Conservation (phyloP, 2,888 invertebrate species). For the Ceramica pisi region DNA sequence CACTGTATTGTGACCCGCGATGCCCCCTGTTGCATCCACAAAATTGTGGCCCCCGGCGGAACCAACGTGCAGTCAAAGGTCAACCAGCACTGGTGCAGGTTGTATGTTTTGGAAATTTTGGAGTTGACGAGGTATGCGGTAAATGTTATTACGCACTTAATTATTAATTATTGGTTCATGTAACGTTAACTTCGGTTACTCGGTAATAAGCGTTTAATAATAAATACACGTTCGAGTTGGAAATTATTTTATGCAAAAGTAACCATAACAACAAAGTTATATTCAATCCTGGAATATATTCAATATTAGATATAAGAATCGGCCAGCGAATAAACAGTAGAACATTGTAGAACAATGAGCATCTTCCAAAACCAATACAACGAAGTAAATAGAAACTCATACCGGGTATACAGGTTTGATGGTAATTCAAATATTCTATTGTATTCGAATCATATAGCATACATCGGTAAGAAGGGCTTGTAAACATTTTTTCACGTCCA, state of each 20-base stretch:
- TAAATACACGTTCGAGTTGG: constrained; percentile 32
- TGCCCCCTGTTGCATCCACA: constrained; percentile 71
- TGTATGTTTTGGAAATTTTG: constrained; percentile 85
- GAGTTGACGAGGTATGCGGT: constrained; percentile 83
- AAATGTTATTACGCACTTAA: constrained; percentile 83
- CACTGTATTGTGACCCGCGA: constrained; percentile 77
- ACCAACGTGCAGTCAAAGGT: constrained; percentile 77
- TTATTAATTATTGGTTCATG: constrained; percentile 83
- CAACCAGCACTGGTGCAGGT: constrained; percentile 74
- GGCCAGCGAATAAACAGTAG: constrained; percentile 25
- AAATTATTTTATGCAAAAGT: constrained; percentile 35
- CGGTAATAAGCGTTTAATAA: constrained; percentile 72
- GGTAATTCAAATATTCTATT: constrained; percentile 69
- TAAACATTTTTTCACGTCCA: constrained; percentile 75
- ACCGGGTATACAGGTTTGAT: constrained; percentile 53
- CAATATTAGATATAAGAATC: constrained; percentile 25
- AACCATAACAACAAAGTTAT: constrained; percentile 23
- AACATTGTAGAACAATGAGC: constrained; percentile 48
- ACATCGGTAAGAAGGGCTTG: constrained; percentile 64
- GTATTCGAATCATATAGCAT: constrained; percentile 69
- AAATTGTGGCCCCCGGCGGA: constrained; percentile 76
- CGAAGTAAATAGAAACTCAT: constrained; percentile 60
- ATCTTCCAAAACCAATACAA: constrained; percentile 58
- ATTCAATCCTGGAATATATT: constrained; percentile 38
- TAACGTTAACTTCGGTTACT: constrained; percentile 74